Base-by-base conservation (phyloP, 2,797 vertebrate genomes). In the Crenuchus spilurus region DNA sequence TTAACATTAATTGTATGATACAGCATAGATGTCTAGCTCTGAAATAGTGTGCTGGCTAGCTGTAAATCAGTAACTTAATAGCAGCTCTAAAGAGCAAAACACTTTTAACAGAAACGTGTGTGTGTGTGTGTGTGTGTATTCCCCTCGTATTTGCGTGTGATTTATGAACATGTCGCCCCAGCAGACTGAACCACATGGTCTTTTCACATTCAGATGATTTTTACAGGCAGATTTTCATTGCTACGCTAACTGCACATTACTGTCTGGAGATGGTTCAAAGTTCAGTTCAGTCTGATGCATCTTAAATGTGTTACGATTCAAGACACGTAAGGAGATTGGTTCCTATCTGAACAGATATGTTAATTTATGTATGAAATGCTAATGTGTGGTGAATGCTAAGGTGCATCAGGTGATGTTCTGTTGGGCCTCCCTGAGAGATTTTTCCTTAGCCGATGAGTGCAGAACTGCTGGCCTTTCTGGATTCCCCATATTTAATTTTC, bases 291-390 rank as follows among this genome's bases (percentile, higher is more conserved):
- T 7, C 13, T 28, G 44, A 37, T 30, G 18, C 41, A 57, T 68
- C 35, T 65, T 69, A 57, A n/a, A 63, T 39, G 57, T 46, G 52
- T 48, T 48, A 22, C 26, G 28, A 35, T 35, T 71, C 63, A 37
- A 20, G 22, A 7, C 14, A 20, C 24, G 2, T 66, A 14, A 35
- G 39, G 33, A 69, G 18, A 62, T 37, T 18, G 18, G 11, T 10
- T 44, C 18, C 70, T 37, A 71, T 44, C 39, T 33, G 22, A 52
- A 28, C 13, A 30, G 13, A 54, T 13, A 1, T 52, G 35, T 72
- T 49, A 65, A 41, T 72, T 77, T 74, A 76, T 55, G 61, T 62
- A 72, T 74, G 70, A 70, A 66, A 66, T 73, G 76, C 20, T 62
- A 76, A 70, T 79, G 61, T 35, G 18, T 20, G 39, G 61, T 31